Evolutionary conservation across 35 echinoderm and acorn worm genomes (phyloP).

Genomic region (Hemicentrotus pulcherrimus): DNA sequence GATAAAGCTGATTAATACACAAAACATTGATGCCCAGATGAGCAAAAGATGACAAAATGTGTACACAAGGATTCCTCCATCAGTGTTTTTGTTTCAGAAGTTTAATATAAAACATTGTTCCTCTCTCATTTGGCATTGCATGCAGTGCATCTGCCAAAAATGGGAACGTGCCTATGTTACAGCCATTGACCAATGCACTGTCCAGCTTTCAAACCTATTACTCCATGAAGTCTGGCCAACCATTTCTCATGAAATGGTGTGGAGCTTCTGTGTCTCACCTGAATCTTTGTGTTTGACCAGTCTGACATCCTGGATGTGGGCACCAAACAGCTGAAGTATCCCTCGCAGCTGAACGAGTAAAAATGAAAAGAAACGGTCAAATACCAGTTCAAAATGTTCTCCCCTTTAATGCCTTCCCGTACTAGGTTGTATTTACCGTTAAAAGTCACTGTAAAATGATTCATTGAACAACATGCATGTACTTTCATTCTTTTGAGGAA

Average conservation of each 20-base stretch:
- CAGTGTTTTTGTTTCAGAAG: conserved; percentile 19
- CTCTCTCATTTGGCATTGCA: neutral
- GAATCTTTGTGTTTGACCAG: conserved; percentile 86
- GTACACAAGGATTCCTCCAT: conserved; percentile 29
- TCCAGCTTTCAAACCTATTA: neutral
- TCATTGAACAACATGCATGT: too few relatives aligned
- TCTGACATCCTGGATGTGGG: conserved; percentile 83
- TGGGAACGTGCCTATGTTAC: neutral
- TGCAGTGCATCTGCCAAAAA: neutral
- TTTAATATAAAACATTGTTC: neutral
- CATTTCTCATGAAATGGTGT: conserved; percentile 8
- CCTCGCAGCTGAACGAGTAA: conserved; percentile 63
- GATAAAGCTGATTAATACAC: neutral
- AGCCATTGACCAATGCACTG: conserved; percentile 28
- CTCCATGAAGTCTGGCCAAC: neutral
- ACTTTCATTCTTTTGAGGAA: too few relatives aligned
- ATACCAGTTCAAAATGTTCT: too few relatives aligned
- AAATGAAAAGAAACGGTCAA: too few relatives aligned
- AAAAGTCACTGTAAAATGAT: too few relatives aligned
- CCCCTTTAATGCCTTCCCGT: too few relatives aligned
- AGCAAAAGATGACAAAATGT: conserved; percentile 11
- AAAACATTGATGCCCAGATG: neutral
- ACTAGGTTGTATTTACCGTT: too few relatives aligned
- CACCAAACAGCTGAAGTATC: conserved; percentile 82
- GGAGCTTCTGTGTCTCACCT: conserved; percentile 69